These are phyloP conservation scores for Pseudotriccus pelzelni DNA, from an alignment of 2,797 vertebrate genomes.

Conservation along the genomic window DNA sequence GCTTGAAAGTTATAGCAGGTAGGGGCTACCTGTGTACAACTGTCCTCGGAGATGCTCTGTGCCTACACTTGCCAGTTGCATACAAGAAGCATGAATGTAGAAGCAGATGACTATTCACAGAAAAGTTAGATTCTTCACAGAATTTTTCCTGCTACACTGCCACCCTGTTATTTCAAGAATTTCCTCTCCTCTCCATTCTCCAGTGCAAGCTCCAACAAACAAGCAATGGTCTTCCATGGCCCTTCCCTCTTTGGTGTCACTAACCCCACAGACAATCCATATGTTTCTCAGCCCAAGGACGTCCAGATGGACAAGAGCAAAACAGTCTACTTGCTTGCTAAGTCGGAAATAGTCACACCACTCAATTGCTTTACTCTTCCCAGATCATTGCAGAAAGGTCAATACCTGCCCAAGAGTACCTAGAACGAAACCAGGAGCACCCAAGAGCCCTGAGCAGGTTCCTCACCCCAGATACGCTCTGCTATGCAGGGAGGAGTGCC, in stretches of 20 bases:
- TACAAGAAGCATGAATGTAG: background rate
- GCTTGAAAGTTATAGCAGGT: background rate
- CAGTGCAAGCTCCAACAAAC: background rate
- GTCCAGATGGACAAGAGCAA: background rate
- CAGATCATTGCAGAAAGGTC: background rate
- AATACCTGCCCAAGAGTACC: background rate
- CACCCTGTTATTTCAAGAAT: background rate
- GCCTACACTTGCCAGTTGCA: rapidly evolving
- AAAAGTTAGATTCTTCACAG: background rate
- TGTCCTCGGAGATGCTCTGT: background rate
- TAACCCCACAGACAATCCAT: background rate
- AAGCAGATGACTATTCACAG: background rate
- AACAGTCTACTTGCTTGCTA: rapidly evolving
- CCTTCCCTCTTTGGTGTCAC: background rate
- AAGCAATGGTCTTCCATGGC: background rate
- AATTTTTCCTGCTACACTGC: background rate
- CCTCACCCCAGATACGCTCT: background rate
- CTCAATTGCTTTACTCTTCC: background rate
- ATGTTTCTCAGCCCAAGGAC: background rate
- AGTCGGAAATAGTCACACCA: background rate
- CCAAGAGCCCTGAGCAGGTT: background rate
- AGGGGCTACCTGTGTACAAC: background rate
- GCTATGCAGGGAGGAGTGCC: background rate
- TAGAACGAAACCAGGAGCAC: background rate
- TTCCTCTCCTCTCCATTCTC: background rate